Percentiles rank a stretch among this genome's conserved stretches.
phyloP scores from a whole-genome alignment of 2,888 invertebrate genomes.

The Lepidochrysops patricia region DNA sequence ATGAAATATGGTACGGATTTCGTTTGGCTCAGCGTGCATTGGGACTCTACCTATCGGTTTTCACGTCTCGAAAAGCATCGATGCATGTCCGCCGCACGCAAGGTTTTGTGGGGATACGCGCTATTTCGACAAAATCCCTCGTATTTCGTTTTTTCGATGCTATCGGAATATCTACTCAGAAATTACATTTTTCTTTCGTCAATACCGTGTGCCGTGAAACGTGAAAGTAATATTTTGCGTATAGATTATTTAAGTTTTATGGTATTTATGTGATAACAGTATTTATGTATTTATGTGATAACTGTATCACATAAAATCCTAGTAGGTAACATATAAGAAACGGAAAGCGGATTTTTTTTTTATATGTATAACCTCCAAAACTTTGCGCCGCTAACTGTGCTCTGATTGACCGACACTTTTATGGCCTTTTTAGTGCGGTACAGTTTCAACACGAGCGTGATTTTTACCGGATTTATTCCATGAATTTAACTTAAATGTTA shows the following conservation, averaged over 20 bases:
- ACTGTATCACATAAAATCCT: too few relatives aligned
- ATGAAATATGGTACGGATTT: slow-evolving; percentile 70
- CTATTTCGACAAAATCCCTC: background rate
- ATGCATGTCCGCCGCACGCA: slow-evolving; percentile 20
- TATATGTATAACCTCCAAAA: too few relatives aligned
- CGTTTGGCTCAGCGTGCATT: slow-evolving; percentile 61
- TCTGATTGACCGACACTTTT: too few relatives aligned
- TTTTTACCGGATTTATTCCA: too few relatives aligned
- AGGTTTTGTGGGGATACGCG: background rate
- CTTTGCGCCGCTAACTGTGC: too few relatives aligned
- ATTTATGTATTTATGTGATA: too few relatives aligned
- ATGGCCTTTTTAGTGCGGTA: too few relatives aligned
- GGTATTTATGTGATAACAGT: too few relatives aligned
- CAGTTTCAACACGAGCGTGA: too few relatives aligned
- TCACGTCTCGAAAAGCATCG: slow-evolving; percentile 56
- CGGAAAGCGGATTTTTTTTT: too few relatives aligned
- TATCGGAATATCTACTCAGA: background rate
- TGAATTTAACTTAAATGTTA: too few relatives aligned
- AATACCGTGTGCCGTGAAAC: background rate
- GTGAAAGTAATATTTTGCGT: background rate
- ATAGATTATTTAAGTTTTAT: background rate
- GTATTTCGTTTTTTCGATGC: background rate
- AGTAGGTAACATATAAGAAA: too few relatives aligned
- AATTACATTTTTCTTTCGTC: background rate
- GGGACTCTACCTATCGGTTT: slow-evolving; percentile 59